Percentiles rank a stretch among this genome's conserved stretches.
phyloP scores from a whole-genome alignment of 1,140 invertebrate genomes.

The Meloidogyne exigua region DNA sequence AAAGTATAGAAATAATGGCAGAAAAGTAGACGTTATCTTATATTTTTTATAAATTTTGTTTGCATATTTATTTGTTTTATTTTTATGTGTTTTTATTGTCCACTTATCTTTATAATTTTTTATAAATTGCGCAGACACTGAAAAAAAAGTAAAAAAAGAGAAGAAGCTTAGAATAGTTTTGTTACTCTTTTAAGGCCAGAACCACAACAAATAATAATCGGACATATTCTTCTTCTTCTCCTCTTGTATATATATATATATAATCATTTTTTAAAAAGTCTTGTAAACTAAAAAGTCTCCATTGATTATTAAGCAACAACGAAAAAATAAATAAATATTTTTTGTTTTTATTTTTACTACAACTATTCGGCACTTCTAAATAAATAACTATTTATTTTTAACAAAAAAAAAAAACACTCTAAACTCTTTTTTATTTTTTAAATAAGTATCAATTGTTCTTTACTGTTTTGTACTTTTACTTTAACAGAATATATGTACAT shows the following conservation, averaged over 20 bases:
- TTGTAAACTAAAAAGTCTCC: too few relatives aligned
- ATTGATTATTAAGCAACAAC: too few relatives aligned
- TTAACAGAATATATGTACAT: too few relatives aligned
- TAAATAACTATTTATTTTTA: too few relatives aligned
- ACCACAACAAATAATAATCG: too few relatives aligned
- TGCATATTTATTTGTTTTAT: conserved; percentile 2
- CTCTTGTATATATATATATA: too few relatives aligned
- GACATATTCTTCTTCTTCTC: too few relatives aligned
- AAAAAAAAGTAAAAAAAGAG: not conserved
- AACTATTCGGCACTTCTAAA: too few relatives aligned
- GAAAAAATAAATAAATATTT: too few relatives aligned
- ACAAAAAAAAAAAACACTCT: not conserved
- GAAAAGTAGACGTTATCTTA: not conserved
- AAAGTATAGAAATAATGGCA: not conserved
- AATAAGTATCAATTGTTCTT: not conserved
- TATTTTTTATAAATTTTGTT: not conserved
- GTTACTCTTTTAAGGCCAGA: not conserved
- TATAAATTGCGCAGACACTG: not conserved
- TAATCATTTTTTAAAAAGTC: too few relatives aligned
- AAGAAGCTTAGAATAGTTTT: not conserved
- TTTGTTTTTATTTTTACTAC: too few relatives aligned
- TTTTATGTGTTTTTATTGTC: conserved; percentile 5
- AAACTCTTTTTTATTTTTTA: not conserved
- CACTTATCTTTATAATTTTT: not conserved
- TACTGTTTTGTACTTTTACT: not conserved